Conservation (phyloP, 2,888 invertebrate species). For the Ochropacha duplaris region DNA sequence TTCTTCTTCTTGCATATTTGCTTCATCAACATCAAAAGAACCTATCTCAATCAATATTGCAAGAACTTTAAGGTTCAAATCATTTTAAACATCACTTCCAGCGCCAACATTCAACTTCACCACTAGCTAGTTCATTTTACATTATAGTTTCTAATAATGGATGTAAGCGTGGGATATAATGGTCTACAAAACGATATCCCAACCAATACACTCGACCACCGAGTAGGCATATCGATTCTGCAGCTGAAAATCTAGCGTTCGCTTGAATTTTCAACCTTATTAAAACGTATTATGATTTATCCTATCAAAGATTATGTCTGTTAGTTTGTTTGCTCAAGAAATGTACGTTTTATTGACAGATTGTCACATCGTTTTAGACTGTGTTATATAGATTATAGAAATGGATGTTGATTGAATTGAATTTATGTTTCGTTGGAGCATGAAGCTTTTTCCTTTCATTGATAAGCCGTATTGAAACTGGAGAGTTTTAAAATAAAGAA, state of each 20-base stretch:
- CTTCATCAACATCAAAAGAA: neutral
- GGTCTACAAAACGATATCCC: constrained; percentile 27
- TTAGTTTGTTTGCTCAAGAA: constrained; percentile 15
- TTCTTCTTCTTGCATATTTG: neutral
- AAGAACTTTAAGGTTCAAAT: neutral
- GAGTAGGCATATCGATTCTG: neutral
- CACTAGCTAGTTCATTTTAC: constrained; percentile 13
- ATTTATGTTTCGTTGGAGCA: neutral
- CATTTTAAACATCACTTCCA: neutral
- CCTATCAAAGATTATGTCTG: constrained; percentile 11
- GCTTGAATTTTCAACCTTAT: neutral
- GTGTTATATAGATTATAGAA: neutral
- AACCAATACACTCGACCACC: constrained; percentile 25
- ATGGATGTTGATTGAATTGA: neutral
- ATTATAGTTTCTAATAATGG: constrained; percentile 26
- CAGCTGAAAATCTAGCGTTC: neutral
- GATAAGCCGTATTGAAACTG: neutral
- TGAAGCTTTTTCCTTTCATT: neutral
- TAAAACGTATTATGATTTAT: neutral
- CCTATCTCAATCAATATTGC: neutral
- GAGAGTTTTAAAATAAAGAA: neutral
- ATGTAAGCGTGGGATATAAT: constrained; percentile 32
- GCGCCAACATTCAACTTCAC: neutral
- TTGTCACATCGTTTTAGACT: constrained; percentile 21
- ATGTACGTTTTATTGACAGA: constrained; percentile 33